Conservation (phyloP, 2,113 vertebrate genomes). For the Carollia perspicillata region DNA sequence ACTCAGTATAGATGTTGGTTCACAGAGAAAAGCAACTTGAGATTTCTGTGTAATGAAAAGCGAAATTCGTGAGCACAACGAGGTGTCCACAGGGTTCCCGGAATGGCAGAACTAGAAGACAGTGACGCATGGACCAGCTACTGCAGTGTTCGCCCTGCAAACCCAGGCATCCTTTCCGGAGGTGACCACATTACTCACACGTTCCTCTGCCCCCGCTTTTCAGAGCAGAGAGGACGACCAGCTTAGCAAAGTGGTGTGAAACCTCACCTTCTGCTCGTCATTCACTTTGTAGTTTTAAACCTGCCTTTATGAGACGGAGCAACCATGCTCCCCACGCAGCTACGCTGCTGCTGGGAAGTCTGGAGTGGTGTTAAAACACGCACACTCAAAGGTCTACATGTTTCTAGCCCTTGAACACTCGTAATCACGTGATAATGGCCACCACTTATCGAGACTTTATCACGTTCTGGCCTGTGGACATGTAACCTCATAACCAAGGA, state of each 20-base stretch:
- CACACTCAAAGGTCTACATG: not conserved
- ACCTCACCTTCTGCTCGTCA: slow-evolving; percentile 16
- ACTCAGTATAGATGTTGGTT: not conserved
- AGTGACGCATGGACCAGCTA: not conserved
- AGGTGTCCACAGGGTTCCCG: not conserved
- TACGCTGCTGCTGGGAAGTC: not conserved
- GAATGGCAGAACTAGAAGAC: not conserved
- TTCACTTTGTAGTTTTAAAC: not conserved
- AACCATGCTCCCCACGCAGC: not conserved
- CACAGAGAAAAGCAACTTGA: not conserved
- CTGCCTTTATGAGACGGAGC: not conserved
- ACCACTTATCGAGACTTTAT: not conserved
- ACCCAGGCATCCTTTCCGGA: not conserved
- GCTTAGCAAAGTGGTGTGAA: not conserved
- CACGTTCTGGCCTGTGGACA: not conserved
- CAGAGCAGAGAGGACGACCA: not conserved
- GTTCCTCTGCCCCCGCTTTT: not conserved
- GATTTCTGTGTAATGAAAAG: not conserved
- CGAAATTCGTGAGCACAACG: not conserved
- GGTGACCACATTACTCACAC: not conserved
- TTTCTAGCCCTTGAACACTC: not conserved
- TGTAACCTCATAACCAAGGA: no score
- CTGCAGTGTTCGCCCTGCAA: no score
- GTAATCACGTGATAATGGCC: not conserved
- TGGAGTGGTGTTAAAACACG: not conserved